phyloP scores from a whole-genome alignment of 2,113 vertebrate species.

The Urocynchramus pylzowi region DNA sequence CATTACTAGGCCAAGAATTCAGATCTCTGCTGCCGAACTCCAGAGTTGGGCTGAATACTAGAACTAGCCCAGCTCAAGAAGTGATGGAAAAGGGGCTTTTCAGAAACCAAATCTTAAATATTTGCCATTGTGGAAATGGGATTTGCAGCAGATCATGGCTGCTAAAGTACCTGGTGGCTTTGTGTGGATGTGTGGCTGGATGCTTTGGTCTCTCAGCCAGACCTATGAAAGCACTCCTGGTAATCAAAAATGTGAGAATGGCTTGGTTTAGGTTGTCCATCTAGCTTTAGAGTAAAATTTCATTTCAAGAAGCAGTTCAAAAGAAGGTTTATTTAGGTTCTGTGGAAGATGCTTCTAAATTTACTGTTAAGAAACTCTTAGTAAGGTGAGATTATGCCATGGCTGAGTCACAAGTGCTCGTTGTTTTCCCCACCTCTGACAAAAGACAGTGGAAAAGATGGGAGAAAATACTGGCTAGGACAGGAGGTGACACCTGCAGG shows the following conservation, averaged over 20 bases:
- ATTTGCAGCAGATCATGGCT: neutral
- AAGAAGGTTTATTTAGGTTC: neutral
- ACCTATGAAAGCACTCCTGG: neutral
- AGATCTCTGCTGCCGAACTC: neutral
- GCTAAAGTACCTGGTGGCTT: neutral
- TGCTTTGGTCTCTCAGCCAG: neutral
- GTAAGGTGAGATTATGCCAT: neutral
- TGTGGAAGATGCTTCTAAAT: neutral
- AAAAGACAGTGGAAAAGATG: neutral
- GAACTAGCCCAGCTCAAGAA: neutral
- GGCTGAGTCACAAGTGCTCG: neutral
- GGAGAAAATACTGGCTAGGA: neutral
- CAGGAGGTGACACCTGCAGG: neutral
- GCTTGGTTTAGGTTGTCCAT: neutral
- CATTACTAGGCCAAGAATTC: constrained; percentile 51
- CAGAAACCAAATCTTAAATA: neutral
- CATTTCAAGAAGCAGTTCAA: neutral
- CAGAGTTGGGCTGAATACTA: neutral
- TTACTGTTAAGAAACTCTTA: neutral
- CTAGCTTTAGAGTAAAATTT: neutral
- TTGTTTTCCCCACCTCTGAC: neutral
- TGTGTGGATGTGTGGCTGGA: neutral
- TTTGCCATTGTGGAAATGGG: neutral
- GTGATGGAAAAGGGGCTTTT: neutral
- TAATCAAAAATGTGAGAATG: neutral